Evolutionary conservation across 2,113 vertebrate species (phyloP), one percentile per base, ranked within the genome.

Genomic region (Notiomystis cincta): DNA sequence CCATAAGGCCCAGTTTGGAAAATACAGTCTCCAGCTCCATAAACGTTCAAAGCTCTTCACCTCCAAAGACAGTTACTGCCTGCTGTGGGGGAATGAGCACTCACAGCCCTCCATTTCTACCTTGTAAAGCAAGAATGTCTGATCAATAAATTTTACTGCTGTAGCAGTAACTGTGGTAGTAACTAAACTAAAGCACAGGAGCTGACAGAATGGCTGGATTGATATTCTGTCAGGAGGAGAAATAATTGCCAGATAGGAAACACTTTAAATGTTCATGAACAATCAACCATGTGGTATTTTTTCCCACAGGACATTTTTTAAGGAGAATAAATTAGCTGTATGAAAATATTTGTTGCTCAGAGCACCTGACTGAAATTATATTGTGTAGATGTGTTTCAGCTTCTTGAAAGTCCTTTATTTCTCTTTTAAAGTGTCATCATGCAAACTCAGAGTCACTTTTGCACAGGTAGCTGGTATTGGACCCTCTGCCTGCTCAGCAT

Each of bases 141-240:
- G 40, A 67, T 95, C 72, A 73, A 92, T 89, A 81, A 94, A 92
- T 86, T 94, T 94, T 72, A 93, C 65, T 72, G 93, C 60, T 51
- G 20, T 64, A 67, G 48, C 86, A 91, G 83, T 95, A 84, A 91
- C 78, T 48, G 77, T 84, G 51, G 72, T 77, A 89, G 90, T 89
- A 94, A 92, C 88, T 92, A 67, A 83, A 86, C 40, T 60, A 51
- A 83, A 83, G 56, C 71, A 48, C 47, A 47, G 69, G 57, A 89
- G 66, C 57, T 87, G 79, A 88, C 60, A 72, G 84, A 87, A 58
- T 9, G 28, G 33, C 56, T 82, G 57, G 80, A 92, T 92, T 69
- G 7, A 92, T 93, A 82, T 62, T 44, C 88, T 66, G 44, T 83
- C 92, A 77, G 58, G 30, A 78, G 38, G n/a, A 84, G 62, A 72